Percentiles rank a stretch among this genome's conserved stretches.
These are phyloP conservation scores for Aptenodytes forsteri DNA, from an alignment of 2,113 vertebrate species.

Conservation along the genomic window DNA sequence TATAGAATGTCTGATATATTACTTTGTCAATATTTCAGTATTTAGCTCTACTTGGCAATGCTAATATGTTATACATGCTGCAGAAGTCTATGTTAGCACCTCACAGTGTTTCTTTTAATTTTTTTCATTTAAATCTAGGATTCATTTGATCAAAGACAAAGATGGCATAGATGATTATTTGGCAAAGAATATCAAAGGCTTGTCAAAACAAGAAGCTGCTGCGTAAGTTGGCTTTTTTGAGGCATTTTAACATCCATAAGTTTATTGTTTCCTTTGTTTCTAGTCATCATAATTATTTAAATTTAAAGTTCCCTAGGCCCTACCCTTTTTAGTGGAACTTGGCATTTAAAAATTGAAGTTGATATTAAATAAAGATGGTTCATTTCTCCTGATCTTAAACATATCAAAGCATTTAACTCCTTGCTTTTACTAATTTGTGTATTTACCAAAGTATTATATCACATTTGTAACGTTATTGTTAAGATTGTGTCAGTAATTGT, in stretches of 20 bases:
- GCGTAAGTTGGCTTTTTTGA: slow-evolving; percentile 78
- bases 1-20: slow-evolving; percentile 29
- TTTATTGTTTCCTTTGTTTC: slow-evolving; percentile 79
- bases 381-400: slow-evolving; percentile 69
- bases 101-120: slow-evolving; percentile 62
- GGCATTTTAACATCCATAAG: slow-evolving; percentile 67
- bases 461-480: slow-evolving; percentile 46
- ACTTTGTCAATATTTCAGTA: slow-evolving; percentile 52
- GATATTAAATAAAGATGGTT: slow-evolving; percentile 79
- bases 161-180: slow-evolving; percentile 79
- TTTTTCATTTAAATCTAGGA: slow-evolving; percentile 77
- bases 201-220: slow-evolving; percentile 80
- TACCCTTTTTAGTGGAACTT: slow-evolving; percentile 65
- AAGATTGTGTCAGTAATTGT: slow-evolving; percentile 55
- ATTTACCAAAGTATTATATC: slow-evolving; percentile 66
- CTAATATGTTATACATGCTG: slow-evolving; percentile 54
- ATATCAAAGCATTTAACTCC: slow-evolving; percentile 72
- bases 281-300: slow-evolving; percentile 67
- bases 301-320: slow-evolving; percentile 71
- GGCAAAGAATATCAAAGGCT: slow-evolving; percentile 80
- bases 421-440: slow-evolving; percentile 63
- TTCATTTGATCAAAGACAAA: slow-evolving; percentile 81
- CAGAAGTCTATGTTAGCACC: slow-evolving; percentile 55
- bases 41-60: slow-evolving; percentile 47
- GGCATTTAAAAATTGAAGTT: slow-evolving; percentile 80